Evolutionary conservation across 2,113 vertebrate species (phyloP).

Genomic region (Fulmarus glacialis): DNA sequence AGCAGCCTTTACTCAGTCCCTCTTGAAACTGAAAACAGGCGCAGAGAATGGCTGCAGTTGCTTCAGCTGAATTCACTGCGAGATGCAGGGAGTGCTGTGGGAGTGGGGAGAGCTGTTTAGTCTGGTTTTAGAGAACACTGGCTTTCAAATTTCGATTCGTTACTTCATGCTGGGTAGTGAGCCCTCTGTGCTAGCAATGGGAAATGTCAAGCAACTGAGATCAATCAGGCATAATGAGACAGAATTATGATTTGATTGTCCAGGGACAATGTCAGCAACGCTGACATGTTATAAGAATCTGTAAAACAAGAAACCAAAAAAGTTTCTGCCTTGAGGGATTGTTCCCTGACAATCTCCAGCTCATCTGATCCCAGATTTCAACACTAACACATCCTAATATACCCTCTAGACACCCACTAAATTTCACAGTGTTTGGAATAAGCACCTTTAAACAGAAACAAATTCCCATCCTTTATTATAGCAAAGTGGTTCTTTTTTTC

Average conservation of each 20-base stretch:
- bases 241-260: not conserved
- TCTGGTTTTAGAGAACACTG: not conserved
- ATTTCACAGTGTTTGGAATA: not conserved
- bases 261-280: not conserved
- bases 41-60: not conserved
- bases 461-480: not conserved
- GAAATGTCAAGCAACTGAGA: not conserved
- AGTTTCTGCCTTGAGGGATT: not conserved
- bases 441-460: not conserved
- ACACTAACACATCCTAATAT: not conserved
- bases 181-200: not conserved
- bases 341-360: not conserved
- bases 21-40: not conserved
- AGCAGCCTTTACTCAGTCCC: not conserved
- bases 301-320: not conserved
- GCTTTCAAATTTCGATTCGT: not conserved
- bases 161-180: not conserved
- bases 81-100: not conserved
- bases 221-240: not conserved
- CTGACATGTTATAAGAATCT: not conserved
- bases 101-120: not conserved
- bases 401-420: not conserved
- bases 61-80: not conserved
- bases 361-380: not conserved
- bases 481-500: rapidly evolving